Percentiles rank a stretch among this genome's conserved stretches.
These are phyloP conservation scores for Salmo trutta DNA, from an alignment of 2,797 vertebrate species.

Conservation along the genomic window DNA sequence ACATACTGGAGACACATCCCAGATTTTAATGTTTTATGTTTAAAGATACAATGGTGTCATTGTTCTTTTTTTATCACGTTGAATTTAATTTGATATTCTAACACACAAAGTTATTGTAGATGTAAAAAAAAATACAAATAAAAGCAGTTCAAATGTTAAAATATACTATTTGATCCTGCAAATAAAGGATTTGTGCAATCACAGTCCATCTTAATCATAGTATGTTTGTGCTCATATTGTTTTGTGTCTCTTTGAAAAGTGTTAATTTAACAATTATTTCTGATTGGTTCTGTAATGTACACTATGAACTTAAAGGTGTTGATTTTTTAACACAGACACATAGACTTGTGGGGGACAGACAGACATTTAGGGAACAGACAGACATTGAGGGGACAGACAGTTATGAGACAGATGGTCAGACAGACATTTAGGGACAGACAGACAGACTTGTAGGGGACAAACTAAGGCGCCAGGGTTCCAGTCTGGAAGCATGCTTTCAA, in stretches of 20 bases:
- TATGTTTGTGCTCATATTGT: background rate
- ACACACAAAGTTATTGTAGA: slow-evolving; percentile 55
- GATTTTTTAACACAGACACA: background rate
- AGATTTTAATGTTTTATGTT: slow-evolving; percentile 27
- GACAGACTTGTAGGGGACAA: too few species aligned
- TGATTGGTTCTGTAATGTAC: too few species aligned
- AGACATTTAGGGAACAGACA: background rate
- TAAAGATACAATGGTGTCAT: slow-evolving; percentile 32
- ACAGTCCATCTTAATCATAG: slow-evolving; percentile 21
- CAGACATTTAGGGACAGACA: too few species aligned
- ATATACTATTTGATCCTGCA: slow-evolving; percentile 63
- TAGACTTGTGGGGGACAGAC: background rate
- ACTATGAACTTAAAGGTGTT: too few species aligned
- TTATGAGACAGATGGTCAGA: too few species aligned
- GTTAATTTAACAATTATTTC: too few species aligned
- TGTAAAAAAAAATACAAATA: background rate
- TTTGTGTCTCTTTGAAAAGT: background rate
- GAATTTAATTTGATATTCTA: slow-evolving; percentile 60
- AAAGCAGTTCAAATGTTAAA: slow-evolving; percentile 48
- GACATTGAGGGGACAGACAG: background rate
- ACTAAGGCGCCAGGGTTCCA: too few species aligned
- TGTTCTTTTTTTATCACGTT: slow-evolving; percentile 44
- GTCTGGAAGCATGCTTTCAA: too few species aligned
- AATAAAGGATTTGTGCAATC: slow-evolving; percentile 76
- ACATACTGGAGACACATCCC: slow-evolving; percentile 45